These are phyloP conservation scores for Saccopteryx bilineata DNA, from an alignment of 2,113 vertebrate genomes.

Conservation along the genomic window DNA sequence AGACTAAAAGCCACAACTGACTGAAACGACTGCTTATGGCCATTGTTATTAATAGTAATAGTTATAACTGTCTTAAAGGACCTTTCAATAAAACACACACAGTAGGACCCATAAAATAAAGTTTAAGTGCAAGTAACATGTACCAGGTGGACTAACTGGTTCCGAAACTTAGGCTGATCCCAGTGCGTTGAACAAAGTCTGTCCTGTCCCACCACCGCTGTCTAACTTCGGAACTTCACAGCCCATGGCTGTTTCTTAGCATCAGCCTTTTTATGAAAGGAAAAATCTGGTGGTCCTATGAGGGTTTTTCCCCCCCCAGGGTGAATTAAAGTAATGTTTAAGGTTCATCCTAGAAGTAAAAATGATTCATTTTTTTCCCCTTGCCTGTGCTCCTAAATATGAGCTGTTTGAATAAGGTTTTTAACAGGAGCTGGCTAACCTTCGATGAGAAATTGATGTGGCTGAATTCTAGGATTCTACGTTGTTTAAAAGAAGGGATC, in stretches of 20 bases:
- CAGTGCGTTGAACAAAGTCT: neutral
- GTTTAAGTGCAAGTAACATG: conserved; percentile 14
- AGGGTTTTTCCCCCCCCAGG: rapidly evolving
- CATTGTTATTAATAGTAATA: neutral
- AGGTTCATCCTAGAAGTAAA: neutral
- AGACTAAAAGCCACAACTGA: neutral
- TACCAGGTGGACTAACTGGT: neutral
- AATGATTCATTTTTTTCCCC: neutral
- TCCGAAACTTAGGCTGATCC: neutral
- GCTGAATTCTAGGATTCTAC: conserved; percentile 18
- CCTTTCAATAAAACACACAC: neutral
- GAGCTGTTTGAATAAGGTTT: neutral
- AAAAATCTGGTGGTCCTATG: neutral
- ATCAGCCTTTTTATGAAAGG: neutral
- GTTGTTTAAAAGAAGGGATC: conserved; percentile 31
- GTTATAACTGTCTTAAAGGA: neutral
- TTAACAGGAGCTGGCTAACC: neutral
- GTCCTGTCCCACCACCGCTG: neutral
- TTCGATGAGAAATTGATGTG: neutral
- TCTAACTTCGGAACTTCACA: neutral
- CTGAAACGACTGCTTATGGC: neutral
- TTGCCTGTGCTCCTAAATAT: neutral
- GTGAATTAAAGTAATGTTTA: neutral
- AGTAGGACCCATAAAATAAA: neutral
- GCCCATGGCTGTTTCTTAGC: neutral